phyloP scores from a whole-genome alignment of 2,113 vertebrate genomes.

The Leptobrachium ailaonicum region DNA sequence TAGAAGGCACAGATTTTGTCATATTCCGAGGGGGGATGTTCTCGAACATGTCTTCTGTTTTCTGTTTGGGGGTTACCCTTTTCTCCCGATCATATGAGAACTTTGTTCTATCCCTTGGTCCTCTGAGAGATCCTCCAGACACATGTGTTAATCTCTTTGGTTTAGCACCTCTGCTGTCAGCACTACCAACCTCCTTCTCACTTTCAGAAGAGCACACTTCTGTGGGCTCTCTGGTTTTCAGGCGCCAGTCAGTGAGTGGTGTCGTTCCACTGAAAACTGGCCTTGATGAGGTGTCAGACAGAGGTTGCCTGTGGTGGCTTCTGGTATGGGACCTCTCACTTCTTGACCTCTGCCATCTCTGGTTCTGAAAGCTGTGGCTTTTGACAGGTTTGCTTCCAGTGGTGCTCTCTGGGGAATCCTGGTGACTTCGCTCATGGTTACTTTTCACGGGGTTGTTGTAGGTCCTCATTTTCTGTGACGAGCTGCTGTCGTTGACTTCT shows the following conservation, averaged over 20 bases:
- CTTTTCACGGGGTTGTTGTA: constrained; percentile 58
- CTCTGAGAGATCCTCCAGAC: constrained; percentile 63
- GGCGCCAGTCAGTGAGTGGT: constrained; percentile 58
- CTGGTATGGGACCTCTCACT: constrained; percentile 61
- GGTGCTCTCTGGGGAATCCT: constrained; percentile 63
- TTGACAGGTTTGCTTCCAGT: constrained; percentile 65
- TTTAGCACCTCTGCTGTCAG: constrained; percentile 74
- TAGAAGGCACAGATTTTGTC: constrained; percentile 65
- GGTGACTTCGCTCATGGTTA: constrained; percentile 60
- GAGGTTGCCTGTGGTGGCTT: constrained; percentile 59
- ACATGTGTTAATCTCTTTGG: constrained; percentile 71
- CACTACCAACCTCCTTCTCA: constrained; percentile 66
- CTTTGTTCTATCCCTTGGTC: constrained; percentile 70
- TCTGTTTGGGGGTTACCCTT: constrained; percentile 64
- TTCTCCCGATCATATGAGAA: constrained; percentile 63
- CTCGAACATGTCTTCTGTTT: constrained; percentile 60
- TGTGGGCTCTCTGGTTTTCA: constrained; percentile 61
- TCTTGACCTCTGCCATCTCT: constrained; percentile 74
- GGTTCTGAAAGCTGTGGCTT: constrained; percentile 65
- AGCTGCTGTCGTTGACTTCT: constrained; percentile 58
- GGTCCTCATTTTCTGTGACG: constrained; percentile 56
- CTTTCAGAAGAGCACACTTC: constrained; percentile 67
- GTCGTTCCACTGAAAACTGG: constrained; percentile 53
- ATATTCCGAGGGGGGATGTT: constrained; percentile 59
- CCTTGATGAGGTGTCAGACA: constrained; percentile 55